Base-by-base conservation (phyloP, 1,140 invertebrate genomes). In the Parasteatoda tepidariorum region DNA sequence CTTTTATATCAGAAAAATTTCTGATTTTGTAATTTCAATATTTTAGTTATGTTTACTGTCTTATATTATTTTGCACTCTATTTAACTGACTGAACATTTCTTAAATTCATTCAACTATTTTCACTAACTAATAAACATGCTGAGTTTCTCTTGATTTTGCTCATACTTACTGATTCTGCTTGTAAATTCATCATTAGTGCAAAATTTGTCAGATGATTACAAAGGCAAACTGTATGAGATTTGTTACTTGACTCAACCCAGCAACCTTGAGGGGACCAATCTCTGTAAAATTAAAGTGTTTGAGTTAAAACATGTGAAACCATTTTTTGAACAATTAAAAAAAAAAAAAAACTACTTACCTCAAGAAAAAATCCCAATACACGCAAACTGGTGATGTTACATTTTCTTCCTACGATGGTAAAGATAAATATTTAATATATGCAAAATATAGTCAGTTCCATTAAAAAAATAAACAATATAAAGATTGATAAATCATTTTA, bases 121-220 rank as follows among this genome's bases (percentile, higher is more conserved):
- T n/a, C n/a, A n/a, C n/a, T n/a, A n/a, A n/a, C n/a, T n/a, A n/a
- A n/a, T n/a, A n/a, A n/a, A n/a, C n/a, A n/a, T n/a, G n/a, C n/a
- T n/a, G n/a, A n/a, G n/a, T n/a, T n/a, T n/a, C n/a, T n/a, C n/a
- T n/a, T n/a, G n/a, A n/a, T n/a, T n/a, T n/a, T n/a, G n/a, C n/a
- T n/a, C n/a, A 33, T 33, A 59, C 66, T 81, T 55, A 84, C 85
- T 18, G 26, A 11, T 31, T 57, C 74, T 18, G 88, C 85, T 66
- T 88, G 86, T 33, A 88, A 74, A 73, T 90, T 88, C 96, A 97
- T 97, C 4, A 98, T 91, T 57, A 97, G 93, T 28, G 97, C 97
- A 90, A 99, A 99, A 90, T 98, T 98, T 15, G 97, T 99, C 22
- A 99, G 90, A 89, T 99, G 97, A 87, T 95, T 93, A 89, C 97